A percentile compares a stretch with the other conserved stretches of the same genome.
phyloP scores from a whole-genome alignment of 2,113 vertebrate genomes.

The Onychorhynchus coronatus region DNA sequence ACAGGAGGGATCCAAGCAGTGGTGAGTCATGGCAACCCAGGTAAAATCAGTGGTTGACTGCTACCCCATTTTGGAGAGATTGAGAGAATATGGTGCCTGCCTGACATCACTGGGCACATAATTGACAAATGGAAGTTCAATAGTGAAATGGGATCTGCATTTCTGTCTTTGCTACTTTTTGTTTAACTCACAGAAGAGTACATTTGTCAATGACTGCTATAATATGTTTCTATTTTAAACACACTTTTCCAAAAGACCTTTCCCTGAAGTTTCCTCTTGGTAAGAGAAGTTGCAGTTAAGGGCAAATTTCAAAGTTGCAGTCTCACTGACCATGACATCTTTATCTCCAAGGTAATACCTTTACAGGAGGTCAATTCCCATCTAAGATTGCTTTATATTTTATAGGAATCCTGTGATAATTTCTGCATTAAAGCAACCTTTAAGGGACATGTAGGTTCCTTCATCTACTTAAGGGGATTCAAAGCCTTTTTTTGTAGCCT shows the following conservation, averaged over 20 bases:
- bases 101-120: background rate
- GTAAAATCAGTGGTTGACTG: background rate
- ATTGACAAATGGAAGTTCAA: background rate
- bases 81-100: background rate
- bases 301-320: background rate
- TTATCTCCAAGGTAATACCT: background rate
- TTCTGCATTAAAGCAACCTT: background rate
- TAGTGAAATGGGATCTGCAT: background rate
- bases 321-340: background rate
- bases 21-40: background rate
- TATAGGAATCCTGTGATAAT: background rate
- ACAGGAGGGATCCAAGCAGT: background rate
- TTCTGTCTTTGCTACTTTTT: background rate
- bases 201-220: background rate
- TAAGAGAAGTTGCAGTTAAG: background rate
- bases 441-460: background rate
- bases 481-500: background rate
- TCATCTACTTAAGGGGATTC: background rate
- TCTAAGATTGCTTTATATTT: background rate
- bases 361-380: background rate
- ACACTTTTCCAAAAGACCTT: background rate
- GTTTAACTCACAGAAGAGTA: background rate
- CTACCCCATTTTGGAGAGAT: background rate
- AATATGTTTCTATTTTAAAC: background rate
- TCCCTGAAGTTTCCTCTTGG: background rate